phyloP scores from a whole-genome alignment of 2,888 invertebrate genomes.

The Pristionchus fissidentatus region DNA sequence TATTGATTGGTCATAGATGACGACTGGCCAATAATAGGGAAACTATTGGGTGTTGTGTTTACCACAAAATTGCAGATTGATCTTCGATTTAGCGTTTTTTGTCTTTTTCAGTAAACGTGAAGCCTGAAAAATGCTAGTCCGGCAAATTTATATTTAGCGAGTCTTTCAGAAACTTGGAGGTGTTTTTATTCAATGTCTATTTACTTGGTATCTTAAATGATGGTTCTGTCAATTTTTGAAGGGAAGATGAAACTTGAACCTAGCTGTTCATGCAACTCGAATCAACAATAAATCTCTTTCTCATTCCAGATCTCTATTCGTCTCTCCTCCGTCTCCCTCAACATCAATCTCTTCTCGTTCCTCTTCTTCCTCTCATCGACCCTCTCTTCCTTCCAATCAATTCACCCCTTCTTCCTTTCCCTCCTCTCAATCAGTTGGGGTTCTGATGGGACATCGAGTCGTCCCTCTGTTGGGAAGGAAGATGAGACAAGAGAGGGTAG shows the following conservation, averaged over 20 bases:
- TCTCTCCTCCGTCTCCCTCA: slow-evolving; percentile 2
- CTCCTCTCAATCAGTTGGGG: slow-evolving; percentile 12
- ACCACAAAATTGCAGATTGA: too few species aligned
- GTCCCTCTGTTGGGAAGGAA: slow-evolving; percentile 35
- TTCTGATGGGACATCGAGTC: slow-evolving; percentile 45
- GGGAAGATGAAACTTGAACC: background rate
- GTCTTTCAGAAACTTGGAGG: too few species aligned
- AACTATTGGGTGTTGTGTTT: too few species aligned
- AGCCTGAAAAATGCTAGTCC: background rate
- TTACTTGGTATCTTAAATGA: too few species aligned
- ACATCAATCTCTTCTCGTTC: background rate
- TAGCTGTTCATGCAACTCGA: background rate
- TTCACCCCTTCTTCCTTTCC: background rate
- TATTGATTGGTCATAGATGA: too few species aligned
- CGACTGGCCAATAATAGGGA: too few species aligned
- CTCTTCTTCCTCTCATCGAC: background rate
- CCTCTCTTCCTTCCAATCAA: background rate
- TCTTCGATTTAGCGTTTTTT: too few species aligned
- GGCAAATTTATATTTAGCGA: too few species aligned
- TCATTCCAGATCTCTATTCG: slow-evolving; percentile 8
- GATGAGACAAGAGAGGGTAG: background rate
- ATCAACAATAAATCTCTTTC: background rate
- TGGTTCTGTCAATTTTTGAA: too few species aligned
- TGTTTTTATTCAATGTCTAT: too few species aligned
- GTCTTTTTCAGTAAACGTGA: too few species aligned